Evolutionary conservation across 2,888 invertebrate genomes (phyloP), one percentile per base, ranked within the genome.

Genomic region (Acanthopleura granulata): DNA sequence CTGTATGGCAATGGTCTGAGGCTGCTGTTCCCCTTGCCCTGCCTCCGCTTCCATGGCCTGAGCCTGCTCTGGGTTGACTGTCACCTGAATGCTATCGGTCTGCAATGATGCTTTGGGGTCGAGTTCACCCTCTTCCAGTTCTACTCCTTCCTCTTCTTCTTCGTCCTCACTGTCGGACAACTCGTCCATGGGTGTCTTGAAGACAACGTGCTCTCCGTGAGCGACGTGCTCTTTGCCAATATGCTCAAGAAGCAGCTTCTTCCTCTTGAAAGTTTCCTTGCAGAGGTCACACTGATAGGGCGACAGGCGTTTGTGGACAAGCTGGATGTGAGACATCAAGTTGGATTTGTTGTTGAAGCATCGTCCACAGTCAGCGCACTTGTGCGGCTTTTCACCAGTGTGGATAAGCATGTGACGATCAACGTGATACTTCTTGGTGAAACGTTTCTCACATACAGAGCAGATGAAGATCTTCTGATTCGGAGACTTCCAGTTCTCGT

Each of bases 271-370:
- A 18, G 85, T 85, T 75, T 87, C 87, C 74, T 87, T 87, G 72
- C 87, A 87, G 86, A 87, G 86, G 81, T 87, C 87, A 81, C 87
- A 87, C 79, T 86, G 85, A 79, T 87, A 87, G 0, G 87, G 87
- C 6, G 85, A 84, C 66, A 87, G 79, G 77, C 86, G 86, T 78
- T 87, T 87, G 82, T 87, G 87, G 0, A 86, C 86, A 70, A 86
- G 77, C 78, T 87, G 87, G 70, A 87, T 87, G 77, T 87, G 87
- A 6, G 87, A 87, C 87, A 87, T 87, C 72, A 87, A 79, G 76
- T 87, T 87, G n/a, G 87, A 87, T 75, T 87, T 87, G 81, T 87
- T 87, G 78, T 87, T 87, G 80, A 87, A 87, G 75, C 87, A 87
- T 49, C 87, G 80, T 15, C 87, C 87, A 81, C 87, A 87, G 78